Conservation (phyloP, 2,113 vertebrate genomes). For the Vidua chalybeata region DNA sequence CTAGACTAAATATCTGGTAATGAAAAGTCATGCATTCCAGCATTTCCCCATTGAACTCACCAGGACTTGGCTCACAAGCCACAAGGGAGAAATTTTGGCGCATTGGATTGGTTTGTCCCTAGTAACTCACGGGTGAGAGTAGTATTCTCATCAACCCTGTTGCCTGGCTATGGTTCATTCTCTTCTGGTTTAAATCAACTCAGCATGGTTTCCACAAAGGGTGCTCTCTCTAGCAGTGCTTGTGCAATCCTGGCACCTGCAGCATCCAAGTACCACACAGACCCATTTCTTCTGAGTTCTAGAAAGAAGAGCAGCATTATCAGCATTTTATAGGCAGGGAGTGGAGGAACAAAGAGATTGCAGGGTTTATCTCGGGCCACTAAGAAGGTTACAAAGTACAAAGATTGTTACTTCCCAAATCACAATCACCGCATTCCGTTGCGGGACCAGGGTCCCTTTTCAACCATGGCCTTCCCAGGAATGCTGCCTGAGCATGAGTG, state of each 20-base stretch:
- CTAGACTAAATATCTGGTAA: not conserved
- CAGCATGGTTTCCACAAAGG: not conserved
- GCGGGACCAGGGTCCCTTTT: not conserved
- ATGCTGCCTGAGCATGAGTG: not conserved
- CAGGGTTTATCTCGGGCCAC: not conserved
- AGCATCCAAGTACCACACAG: not conserved
- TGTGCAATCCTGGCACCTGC: not conserved
- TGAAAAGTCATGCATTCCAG: not conserved
- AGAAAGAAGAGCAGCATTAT: not conserved
- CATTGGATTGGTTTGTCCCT: not conserved
- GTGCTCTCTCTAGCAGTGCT: not conserved
- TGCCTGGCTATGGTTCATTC: not conserved
- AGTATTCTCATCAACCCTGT: not conserved
- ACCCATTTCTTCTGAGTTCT: not conserved
- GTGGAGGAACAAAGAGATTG: not conserved
- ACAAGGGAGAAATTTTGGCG: not conserved
- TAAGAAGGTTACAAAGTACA: not conserved
- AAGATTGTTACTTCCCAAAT: not conserved
- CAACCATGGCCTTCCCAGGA: not conserved
- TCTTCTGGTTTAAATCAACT: not conserved
- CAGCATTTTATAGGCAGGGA: not conserved
- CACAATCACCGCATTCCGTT: not conserved
- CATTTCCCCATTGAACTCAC: not conserved
- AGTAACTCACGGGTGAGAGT: not conserved
- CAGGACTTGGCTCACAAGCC: not conserved